Conservation (phyloP, 2,113 vertebrate species). For the Tragulus kanchil region DNA sequence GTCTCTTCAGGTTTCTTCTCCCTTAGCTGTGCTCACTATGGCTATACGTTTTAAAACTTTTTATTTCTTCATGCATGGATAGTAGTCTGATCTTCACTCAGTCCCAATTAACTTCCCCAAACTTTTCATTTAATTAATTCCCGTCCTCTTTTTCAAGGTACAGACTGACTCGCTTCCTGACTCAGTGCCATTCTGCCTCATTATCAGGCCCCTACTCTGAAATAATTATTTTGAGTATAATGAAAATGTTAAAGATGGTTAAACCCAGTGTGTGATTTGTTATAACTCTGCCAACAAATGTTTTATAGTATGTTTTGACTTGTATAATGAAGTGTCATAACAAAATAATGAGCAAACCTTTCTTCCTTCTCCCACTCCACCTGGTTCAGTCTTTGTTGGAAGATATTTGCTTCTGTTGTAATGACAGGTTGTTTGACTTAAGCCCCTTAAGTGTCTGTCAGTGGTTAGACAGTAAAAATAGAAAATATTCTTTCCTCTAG, state of each 20-base stretch:
- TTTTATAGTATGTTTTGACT: conserved; percentile 44
- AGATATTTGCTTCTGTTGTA: conserved; percentile 7
- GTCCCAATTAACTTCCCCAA: conserved; percentile 65
- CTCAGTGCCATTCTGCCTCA: conserved; percentile 21
- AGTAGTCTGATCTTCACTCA: conserved; percentile 53
- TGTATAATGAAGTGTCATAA: conserved; percentile 40
- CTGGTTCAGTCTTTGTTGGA: neutral
- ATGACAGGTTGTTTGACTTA: neutral
- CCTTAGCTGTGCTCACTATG: neutral
- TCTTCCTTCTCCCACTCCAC: neutral
- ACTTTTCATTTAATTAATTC: conserved; percentile 72
- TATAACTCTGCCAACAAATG: conserved; percentile 40
- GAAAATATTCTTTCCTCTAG: neutral
- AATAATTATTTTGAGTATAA: conserved; percentile 68
- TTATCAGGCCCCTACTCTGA: conserved; percentile 31
- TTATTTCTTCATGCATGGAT: conserved; percentile 48
- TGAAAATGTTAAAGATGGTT: conserved; percentile 75
- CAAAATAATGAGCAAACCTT: neutral
- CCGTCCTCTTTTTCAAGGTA: conserved; percentile 36
- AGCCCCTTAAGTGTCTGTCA: neutral
- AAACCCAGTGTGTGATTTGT: conserved; percentile 53
- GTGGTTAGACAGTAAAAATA: neutral
- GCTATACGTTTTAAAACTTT: neutral
- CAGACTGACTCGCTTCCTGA: conserved; percentile 1
- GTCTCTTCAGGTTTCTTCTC: neutral